phyloP scores from a whole-genome alignment of 2,113 vertebrate genomes.

The Pterophyllum scalare region DNA sequence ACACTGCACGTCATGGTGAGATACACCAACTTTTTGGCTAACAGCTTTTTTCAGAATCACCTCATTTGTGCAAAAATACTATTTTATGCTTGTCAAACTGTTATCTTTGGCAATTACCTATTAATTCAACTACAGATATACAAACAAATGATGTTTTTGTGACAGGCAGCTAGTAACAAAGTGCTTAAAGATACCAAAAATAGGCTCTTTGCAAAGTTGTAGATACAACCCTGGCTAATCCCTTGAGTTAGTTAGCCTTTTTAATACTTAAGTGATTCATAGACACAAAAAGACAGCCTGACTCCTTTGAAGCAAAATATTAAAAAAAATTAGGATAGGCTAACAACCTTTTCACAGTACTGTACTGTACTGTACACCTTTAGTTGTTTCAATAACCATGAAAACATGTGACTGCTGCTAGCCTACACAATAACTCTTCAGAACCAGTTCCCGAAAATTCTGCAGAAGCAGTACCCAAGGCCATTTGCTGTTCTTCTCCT shows the following conservation, averaged over 20 bases:
- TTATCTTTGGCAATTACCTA: background rate
- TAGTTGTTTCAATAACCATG: background rate
- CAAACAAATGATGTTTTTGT: background rate
- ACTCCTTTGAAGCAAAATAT: background rate
- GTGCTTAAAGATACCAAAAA: background rate
- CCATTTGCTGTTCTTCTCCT: background rate
- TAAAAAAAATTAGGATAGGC: background rate
- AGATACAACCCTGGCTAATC: background rate
- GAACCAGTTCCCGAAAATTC: background rate
- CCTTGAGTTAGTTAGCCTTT: background rate
- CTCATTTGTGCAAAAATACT: too few relatives aligned
- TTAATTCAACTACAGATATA: background rate
- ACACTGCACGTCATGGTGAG: background rate
- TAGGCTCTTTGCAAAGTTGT: background rate
- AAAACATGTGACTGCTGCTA: background rate
- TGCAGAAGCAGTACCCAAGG: background rate
- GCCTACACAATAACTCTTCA: background rate
- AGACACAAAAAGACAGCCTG: background rate
- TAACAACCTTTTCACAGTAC: background rate
- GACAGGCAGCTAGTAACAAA: background rate
- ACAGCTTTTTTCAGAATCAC: too few relatives aligned
- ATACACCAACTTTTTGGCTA: background rate
- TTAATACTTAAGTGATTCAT: background rate
- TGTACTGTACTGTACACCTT: background rate
- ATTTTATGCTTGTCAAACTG: too few relatives aligned